phyloP scores from a whole-genome alignment of 2,113 vertebrate genomes.

The Sakesphorus luctuosus region DNA sequence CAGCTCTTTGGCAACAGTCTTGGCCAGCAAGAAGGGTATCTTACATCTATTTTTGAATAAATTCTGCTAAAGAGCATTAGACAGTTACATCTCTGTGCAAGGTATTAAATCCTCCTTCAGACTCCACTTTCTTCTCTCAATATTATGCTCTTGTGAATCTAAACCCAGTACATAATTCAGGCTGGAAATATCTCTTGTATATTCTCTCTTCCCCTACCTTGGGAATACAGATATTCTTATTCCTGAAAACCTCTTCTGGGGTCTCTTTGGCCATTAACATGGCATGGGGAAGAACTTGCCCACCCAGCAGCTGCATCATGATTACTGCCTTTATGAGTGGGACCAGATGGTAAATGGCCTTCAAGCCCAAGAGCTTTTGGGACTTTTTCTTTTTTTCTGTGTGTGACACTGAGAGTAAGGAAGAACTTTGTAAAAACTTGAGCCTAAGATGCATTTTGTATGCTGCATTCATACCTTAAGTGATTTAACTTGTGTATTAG shows the following conservation, averaged over 20 bases:
- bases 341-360: background rate
- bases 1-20: background rate
- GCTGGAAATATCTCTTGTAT: background rate
- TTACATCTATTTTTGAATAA: background rate
- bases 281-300: background rate
- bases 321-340: background rate
- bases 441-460: background rate
- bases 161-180: background rate
- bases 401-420: background rate
- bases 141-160: background rate
- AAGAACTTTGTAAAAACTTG: background rate
- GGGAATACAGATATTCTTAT: background rate
- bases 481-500: background rate
- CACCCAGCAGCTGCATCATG: background rate
- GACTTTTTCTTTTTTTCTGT: background rate
- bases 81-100: background rate
- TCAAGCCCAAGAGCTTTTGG: background rate
- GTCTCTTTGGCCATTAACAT: background rate
- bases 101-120: background rate
- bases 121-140: background rate
- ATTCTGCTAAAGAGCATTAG: background rate
- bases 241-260: background rate
- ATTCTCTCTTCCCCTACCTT: background rate
- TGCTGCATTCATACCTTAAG: background rate
- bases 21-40: background rate